Percentiles rank a stretch among this genome's conserved stretches.
These are phyloP conservation scores for Gymnodraco acuticeps DNA, from an alignment of 2,797 vertebrate species.

Conservation along the genomic window DNA sequence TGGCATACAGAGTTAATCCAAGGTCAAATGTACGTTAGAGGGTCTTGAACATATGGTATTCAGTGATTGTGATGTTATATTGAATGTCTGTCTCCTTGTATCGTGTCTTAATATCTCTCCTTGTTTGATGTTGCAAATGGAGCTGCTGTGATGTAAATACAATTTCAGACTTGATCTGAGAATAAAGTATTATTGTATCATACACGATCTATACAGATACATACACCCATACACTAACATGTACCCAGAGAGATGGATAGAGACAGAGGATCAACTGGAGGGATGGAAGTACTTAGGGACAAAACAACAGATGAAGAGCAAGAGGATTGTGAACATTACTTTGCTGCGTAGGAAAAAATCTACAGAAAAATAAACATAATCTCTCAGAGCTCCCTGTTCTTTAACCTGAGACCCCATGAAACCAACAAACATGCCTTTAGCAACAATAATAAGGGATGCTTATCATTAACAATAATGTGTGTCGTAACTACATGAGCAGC, in stretches of 20 bases:
- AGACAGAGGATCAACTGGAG: neutral
- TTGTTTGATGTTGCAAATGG: too few relatives aligned
- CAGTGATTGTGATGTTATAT: too few relatives aligned
- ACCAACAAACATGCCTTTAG: slow-evolving; percentile 2
- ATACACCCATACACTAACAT: neutral
- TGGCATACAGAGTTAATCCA: too few relatives aligned
- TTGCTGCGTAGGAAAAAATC: neutral
- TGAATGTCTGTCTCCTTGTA: too few relatives aligned
- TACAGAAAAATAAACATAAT: neutral
- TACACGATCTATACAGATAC: too few relatives aligned
- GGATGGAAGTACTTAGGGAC: neutral
- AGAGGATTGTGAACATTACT: slow-evolving; percentile 18
- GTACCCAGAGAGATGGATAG: neutral
- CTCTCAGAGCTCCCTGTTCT: slow-evolving; percentile 18
- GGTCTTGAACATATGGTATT: too few relatives aligned
- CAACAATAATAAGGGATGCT: slow-evolving; percentile 4
- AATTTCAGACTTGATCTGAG: too few relatives aligned
- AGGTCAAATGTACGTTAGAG: too few relatives aligned
- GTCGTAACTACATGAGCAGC: too few relatives aligned
- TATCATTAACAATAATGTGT: neutral
- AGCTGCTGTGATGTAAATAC: too few relatives aligned
- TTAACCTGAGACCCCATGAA: slow-evolving; percentile 3
- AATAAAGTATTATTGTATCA: too few relatives aligned
- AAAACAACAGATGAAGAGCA: neutral
- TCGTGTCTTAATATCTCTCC: too few relatives aligned